Evolutionary conservation across 2,888 invertebrate species (phyloP), one percentile per base, ranked within the genome.

Genomic region (Anaspis maculata): DNA sequence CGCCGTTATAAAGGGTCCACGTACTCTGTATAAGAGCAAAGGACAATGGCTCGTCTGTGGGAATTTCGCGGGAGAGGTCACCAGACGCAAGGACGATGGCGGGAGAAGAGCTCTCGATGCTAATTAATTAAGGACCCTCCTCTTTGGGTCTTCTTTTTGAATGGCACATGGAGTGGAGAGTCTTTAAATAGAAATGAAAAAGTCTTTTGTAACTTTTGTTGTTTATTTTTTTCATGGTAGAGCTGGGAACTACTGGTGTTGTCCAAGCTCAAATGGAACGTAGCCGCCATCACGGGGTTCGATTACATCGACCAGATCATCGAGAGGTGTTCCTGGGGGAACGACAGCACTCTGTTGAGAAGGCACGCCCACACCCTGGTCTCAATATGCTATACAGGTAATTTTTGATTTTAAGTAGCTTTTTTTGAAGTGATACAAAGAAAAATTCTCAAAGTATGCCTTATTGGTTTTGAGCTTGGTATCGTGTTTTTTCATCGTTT

Each of bases 261-360:
- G 45, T 77, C 78, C 44, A 76, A 79, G 57, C 66, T 89, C 44
- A 75, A 82, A 57, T 89, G 88, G 88, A 83, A 87, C 65, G 69
- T 85, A 46, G 78, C 79, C 15, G 75, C 81, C 15, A 75, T 86
- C 32, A 87, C 87, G 1, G 82, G 83, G 5, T 82, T 80, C 64
- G 88, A 88, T 67, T 87, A 84, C 67, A 74, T 87, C 54, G 86
- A 87, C 59, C 86, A 84, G 52, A 73, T 87, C 48, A 68, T 86
- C 42, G 76, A 77, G 49, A 69, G 84, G 49, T 66, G 74, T 42
- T 64, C 73, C 11, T 78, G 79, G 74, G 72, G 74, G 38, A 69
- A 72, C 34, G 64, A 72, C 30, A 74, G 74, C 47, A 67, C 73
- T 27, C 67, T 78, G 26, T 71, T 85, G 23, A 72, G 83, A 48